Evolutionary conservation across 2,888 invertebrate species (phyloP).

Genomic region (Caenorhabditis sp.): DNA sequence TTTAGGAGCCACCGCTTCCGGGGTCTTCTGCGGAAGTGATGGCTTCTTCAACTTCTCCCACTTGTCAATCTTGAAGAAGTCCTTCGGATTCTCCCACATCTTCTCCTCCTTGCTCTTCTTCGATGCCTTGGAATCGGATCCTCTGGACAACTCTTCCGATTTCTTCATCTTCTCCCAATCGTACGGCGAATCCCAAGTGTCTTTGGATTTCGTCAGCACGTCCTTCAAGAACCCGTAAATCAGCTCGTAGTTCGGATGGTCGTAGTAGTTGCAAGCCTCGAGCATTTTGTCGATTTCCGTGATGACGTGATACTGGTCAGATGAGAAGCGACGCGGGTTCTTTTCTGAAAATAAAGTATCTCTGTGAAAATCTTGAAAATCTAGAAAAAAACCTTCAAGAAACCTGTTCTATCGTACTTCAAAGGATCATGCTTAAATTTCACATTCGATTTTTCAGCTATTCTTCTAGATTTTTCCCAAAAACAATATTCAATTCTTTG

Average conservation of each 20-base stretch:
- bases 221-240: constrained; percentile 14
- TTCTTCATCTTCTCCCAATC: constrained; percentile 10
- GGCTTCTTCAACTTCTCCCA: constrained; percentile 18
- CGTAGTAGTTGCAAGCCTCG: constrained; percentile 7
- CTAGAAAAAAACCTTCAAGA: too few relatives aligned
- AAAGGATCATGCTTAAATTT: too few relatives aligned
- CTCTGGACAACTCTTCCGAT: neutral
- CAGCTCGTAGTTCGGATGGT: constrained; percentile 29
- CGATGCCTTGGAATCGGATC: neutral
- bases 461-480: too few relatives aligned
- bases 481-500: too few relatives aligned
- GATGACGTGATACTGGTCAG: neutral
- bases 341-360: constrained; percentile 37
- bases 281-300: constrained; percentile 29
- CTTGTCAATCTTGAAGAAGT: constrained; percentile 26
- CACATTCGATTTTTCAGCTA: too few relatives aligned
- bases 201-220: constrained; percentile 3
- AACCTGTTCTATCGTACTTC: too few relatives aligned
- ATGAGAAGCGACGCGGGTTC: constrained; percentile 6
- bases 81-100: constrained; percentile 18
- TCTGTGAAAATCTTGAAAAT: too few relatives aligned
- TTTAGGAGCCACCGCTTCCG: neutral
- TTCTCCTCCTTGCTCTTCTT: neutral
- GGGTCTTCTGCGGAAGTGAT: neutral
- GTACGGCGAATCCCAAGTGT: constrained; percentile 16